Evolutionary conservation across 2,888 invertebrate species (phyloP), one percentile per base, ranked within the genome.

Genomic region (Drosophila acutilabella): DNA sequence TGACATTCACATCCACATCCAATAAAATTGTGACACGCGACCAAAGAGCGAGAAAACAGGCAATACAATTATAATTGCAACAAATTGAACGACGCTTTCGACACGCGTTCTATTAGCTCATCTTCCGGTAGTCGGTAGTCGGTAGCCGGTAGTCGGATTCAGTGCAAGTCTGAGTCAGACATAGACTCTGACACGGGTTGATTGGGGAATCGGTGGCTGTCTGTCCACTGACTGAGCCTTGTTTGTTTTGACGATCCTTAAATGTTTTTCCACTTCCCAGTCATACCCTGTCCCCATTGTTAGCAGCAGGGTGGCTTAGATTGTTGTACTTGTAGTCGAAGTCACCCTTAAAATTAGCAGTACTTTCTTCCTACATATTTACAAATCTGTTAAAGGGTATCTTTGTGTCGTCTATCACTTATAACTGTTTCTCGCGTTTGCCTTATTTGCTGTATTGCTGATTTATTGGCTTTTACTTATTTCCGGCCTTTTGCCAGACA

Each of bases 51-150:
- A 47, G 66, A 57, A 66, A 45, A 45, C 69, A 54, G 81, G 78
- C 87, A 90, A 89, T 87, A 91, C 90, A 91, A 90, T 91, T 91
- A 85, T 85, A 91, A 92, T 91, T 92, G 92, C 89, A 89, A 90
- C 91, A 92, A 92, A 92, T 90, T 92, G 92, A 91, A 91, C 92
- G 92, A 54, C 91, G 92, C 78, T 89, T 76, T 60, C 79, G 89
- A 81, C 92, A 92, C 92, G 91, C 92, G 92, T 71, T 90, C 80
- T 71, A 90, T 91, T 89, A 84, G 89, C 80, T 81, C 87, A 90
- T 90, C 89, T 83, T 90, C 90, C 89, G 88, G 89, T 80, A 52
- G 78, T 23, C 56, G 65, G 54, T 6, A 23, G 78, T 23, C 56
- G 4, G 89, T 80, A 52, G 78, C 20, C 56, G 64, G 54, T 20